A percentile compares a stretch with the other conserved stretches of the same genome.
Evolutionary conservation across 1,140 invertebrate genomes (phyloP).

Genomic region (Yoshiicerus persimilis): DNA sequence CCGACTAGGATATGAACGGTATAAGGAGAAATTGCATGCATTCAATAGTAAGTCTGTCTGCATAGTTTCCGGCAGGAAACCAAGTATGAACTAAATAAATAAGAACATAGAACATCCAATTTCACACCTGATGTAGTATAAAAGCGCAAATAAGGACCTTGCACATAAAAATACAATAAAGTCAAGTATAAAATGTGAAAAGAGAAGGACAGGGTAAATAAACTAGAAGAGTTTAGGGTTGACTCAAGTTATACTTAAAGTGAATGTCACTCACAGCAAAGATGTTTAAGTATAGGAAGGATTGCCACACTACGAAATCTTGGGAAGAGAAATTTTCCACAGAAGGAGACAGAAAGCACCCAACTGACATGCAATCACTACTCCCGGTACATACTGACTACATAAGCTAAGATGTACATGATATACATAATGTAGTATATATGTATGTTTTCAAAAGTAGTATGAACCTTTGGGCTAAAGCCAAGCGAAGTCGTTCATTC

Average conservation of each 20-base stretch:
- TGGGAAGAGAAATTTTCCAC: background rate
- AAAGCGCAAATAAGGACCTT: background rate
- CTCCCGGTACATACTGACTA: too few species aligned
- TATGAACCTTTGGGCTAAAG: constrained; percentile 86
- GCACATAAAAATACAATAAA: background rate
- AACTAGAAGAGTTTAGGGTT: background rate
- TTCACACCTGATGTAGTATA: constrained; percentile 8
- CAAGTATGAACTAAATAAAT: constrained; percentile 5
- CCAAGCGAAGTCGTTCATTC: constrained; percentile 92
- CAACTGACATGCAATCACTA: background rate
- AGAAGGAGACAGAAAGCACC: background rate
- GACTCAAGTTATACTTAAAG: background rate
- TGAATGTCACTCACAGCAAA: background rate
- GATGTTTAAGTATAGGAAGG: too few species aligned
- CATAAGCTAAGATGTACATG: too few species aligned
- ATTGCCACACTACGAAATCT: too few species aligned
- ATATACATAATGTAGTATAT: background rate
- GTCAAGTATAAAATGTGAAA: background rate
- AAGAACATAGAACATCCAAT: background rate
- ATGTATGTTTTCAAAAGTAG: background rate
- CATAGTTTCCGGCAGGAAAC: background rate
- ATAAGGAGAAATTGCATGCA: too few species aligned
- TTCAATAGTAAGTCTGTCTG: too few species aligned
- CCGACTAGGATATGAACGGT: too few species aligned
- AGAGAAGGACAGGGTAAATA: background rate